These are phyloP conservation scores for Aproaerema taeniolella DNA, from an alignment of 2,888 invertebrate species.

Conservation along the genomic window DNA sequence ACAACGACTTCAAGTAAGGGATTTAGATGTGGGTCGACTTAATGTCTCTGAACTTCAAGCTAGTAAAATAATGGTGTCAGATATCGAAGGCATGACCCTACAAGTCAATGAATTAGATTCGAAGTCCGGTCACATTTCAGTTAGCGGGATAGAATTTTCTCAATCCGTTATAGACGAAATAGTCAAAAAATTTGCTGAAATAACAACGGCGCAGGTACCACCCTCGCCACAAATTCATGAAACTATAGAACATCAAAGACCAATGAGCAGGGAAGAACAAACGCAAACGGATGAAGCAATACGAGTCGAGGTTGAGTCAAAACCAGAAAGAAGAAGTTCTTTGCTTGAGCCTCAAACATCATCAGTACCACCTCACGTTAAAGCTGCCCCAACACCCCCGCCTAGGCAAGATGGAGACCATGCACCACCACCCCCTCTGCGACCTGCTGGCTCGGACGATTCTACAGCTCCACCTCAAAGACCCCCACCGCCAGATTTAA, in stretches of 20 bases:
- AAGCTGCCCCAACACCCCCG: slow-evolving; percentile 6
- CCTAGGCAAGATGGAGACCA: no score
- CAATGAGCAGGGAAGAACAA: slow-evolving; percentile 57
- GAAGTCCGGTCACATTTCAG: slow-evolving; percentile 81
- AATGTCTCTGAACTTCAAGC: slow-evolving; percentile 89
- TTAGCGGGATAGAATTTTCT: slow-evolving; percentile 82
- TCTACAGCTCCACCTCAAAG: slow-evolving; percentile 50
- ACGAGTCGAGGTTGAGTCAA: slow-evolving; percentile 2
- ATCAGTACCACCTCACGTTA: background rate
- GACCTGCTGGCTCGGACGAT: slow-evolving; percentile 37
- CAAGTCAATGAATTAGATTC: slow-evolving; percentile 85
- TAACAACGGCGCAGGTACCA: slow-evolving; percentile 42
- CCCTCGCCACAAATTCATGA: slow-evolving; percentile 26
- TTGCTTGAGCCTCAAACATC: slow-evolving; percentile 8
- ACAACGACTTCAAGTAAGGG: slow-evolving; percentile 82
- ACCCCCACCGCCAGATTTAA: slow-evolving; percentile 67
- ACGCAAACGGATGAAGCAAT: slow-evolving; percentile 53
- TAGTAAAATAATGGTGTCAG: slow-evolving; percentile 87
- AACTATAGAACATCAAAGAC: slow-evolving; percentile 29
- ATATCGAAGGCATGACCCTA: slow-evolving; percentile 86
- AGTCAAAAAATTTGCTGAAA: slow-evolving; percentile 74
- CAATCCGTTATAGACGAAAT: slow-evolving; percentile 83
- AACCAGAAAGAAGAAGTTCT: slow-evolving; percentile 19
- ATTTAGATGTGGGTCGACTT: slow-evolving; percentile 87
- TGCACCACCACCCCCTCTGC: slow-evolving; percentile 28